These are phyloP conservation scores for Dichetophora obliterata DNA, from an alignment of 2,888 invertebrate genomes.

Conservation along the genomic window DNA sequence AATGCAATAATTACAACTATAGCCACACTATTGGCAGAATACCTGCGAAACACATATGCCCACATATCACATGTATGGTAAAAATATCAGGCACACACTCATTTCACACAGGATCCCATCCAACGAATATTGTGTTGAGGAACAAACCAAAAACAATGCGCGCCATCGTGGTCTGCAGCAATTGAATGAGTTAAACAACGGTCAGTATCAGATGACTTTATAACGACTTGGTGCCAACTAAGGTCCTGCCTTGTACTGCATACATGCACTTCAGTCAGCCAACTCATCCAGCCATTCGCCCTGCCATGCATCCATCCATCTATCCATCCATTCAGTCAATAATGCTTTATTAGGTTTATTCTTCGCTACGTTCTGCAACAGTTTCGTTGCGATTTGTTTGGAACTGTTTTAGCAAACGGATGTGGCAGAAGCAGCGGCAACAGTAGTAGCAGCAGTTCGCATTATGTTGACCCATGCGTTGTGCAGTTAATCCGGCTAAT, in stretches of 20 bases:
- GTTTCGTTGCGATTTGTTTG: too few species aligned
- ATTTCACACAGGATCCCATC: not conserved
- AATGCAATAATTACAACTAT: too few species aligned
- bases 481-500: conserved; percentile 4
- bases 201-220: not conserved
- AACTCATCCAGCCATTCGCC: not conserved
- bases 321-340: not conserved
- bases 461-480: not conserved
- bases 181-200: not conserved
- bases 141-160: not conserved
- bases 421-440: not conserved
- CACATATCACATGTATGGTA: not conserved
- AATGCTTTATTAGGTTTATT: too few species aligned
- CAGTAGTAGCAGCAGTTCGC: not conserved
- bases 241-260: too few species aligned
- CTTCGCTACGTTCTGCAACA: too few species aligned
- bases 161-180: not conserved
- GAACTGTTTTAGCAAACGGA: not conserved
- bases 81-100: not conserved
- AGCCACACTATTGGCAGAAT: too few species aligned
- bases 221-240: not conserved
- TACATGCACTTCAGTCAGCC: not conserved
- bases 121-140: not conserved
- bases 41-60: too few species aligned
- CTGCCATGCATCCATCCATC: not conserved